Percentiles rank a stretch among this genome's conserved stretches.
phyloP scores from a whole-genome alignment of 30 jellyfish, hydroid and myxozoan species.

The Pelagia noctiluca region DNA sequence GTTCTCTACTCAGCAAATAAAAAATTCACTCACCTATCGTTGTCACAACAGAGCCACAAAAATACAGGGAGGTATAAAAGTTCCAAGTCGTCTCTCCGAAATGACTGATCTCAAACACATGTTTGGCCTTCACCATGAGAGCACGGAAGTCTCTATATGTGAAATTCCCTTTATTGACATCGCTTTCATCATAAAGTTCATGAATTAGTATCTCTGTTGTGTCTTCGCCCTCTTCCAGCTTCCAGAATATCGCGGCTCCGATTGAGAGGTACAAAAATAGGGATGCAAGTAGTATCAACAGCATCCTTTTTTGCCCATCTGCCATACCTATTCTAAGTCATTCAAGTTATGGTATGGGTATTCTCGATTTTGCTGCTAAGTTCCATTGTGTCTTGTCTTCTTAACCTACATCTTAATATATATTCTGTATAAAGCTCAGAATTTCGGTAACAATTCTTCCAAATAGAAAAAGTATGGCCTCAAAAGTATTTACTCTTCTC shows the following conservation, averaged over 20 bases:
- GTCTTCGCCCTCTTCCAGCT: slow-evolving; percentile 44
- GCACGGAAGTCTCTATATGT: slow-evolving; percentile 13
- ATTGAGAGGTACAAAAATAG: slow-evolving; percentile 50
- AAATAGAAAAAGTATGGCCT: too few relatives aligned
- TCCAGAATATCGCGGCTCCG: slow-evolving; percentile 79
- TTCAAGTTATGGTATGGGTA: too few relatives aligned
- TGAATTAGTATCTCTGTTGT: not conserved
- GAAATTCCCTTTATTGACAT: slow-evolving; percentile 14
- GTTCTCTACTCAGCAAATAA: too few relatives aligned
- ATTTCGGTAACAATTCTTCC: too few relatives aligned
- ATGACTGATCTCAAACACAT: slow-evolving; percentile 34
- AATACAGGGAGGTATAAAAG: slow-evolving; percentile 59
- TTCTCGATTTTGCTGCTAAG: too few relatives aligned
- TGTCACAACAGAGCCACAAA: slow-evolving; percentile 85
- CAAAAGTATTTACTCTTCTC: too few relatives aligned
- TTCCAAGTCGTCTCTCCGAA: slow-evolving; percentile 61
- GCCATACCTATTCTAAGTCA: too few relatives aligned
- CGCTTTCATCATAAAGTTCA: slow-evolving; percentile 20
- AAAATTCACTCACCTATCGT: slow-evolving; percentile 69
- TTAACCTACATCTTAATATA: too few relatives aligned
- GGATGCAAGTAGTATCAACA: slow-evolving; percentile 34
- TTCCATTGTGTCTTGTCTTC: too few relatives aligned
- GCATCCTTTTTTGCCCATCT: slow-evolving; percentile 53
- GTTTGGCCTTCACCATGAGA: slow-evolving; percentile 22
- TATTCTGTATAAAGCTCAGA: too few relatives aligned